Conservation (phyloP, 2,888 invertebrate species). For the Xylota sylvarum region DNA sequence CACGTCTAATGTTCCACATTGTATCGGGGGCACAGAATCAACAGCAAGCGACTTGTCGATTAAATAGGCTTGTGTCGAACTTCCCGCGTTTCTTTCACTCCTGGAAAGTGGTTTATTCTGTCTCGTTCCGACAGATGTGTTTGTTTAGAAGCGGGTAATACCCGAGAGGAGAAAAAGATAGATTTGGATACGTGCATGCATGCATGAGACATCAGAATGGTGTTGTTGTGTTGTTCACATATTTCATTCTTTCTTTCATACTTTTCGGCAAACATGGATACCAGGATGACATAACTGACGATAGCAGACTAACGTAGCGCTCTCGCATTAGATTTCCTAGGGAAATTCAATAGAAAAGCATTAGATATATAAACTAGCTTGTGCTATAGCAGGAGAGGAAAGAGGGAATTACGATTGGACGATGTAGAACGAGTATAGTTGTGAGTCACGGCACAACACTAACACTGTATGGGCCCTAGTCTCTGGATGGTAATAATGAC, state of each 20-base stretch:
- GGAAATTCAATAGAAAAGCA: constrained; percentile 83
- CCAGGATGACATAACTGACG: constrained; percentile 83
- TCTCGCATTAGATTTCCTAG: constrained; percentile 82
- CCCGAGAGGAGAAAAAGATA: constrained; percentile 1
- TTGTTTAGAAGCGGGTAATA: not conserved
- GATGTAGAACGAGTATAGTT: too few species aligned
- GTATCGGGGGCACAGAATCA: constrained; percentile 81
- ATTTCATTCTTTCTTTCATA: constrained; percentile 82
- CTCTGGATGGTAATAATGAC: constrained; percentile 15
- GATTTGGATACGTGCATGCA: constrained; percentile 1
- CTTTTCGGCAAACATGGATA: constrained; percentile 85
- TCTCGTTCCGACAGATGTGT: constrained; percentile 58
- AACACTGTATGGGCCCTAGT: too few species aligned
- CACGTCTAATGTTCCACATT: constrained; percentile 84
- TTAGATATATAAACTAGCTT: constrained; percentile 46
- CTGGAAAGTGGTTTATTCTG: constrained; percentile 55
- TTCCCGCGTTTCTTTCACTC: constrained; percentile 31
- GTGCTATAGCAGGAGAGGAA: too few species aligned
- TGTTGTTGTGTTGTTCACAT: constrained; percentile 74
- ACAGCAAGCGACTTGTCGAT: constrained; percentile 23
- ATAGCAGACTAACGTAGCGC: constrained; percentile 56
- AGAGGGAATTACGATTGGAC: too few species aligned
- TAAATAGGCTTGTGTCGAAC: constrained; percentile 18
- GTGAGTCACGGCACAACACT: too few species aligned
- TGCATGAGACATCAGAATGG: constrained; percentile 11